These are phyloP conservation scores for Enteromius argenteus DNA, from an alignment of 2,797 vertebrate species.

Conservation along the genomic window DNA sequence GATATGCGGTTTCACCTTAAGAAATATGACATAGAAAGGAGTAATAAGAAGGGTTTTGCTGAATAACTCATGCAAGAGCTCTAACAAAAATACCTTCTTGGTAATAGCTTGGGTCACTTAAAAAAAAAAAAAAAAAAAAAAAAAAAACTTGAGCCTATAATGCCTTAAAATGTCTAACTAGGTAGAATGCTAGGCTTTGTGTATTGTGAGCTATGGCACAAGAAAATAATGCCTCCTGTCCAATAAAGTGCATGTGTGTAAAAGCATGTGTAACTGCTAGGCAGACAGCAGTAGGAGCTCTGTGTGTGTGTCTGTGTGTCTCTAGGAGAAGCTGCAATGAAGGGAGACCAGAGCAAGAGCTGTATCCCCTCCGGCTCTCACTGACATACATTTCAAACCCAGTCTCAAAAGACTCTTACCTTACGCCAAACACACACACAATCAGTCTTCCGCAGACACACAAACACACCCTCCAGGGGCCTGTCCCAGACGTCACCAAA, in stretches of 20 bases:
- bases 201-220: not conserved
- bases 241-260: not conserved
- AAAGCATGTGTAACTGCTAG: not conserved
- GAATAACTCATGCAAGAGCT: not conserved
- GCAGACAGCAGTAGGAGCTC: not conserved
- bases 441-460: not conserved
- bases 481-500: not conserved
- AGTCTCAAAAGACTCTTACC: conserved; percentile 37
- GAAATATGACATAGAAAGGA: not conserved
- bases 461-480: not conserved
- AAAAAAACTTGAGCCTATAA: not conserved
- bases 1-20: not conserved
- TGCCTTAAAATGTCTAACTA: not conserved
- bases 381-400: conserved; percentile 36
- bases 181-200: not conserved
- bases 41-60: not conserved
- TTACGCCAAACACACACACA: conserved; percentile 30
- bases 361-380: conserved; percentile 28
- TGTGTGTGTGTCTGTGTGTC: not conserved
- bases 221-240: not conserved
- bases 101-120: not conserved
- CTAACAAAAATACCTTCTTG: not conserved
- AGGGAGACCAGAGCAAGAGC: conserved; percentile 22
- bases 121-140: no score
- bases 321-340: conserved; percentile 10